Percentiles rank a stretch among this genome's conserved stretches.
phyloP scores from a whole-genome alignment of 1,140 invertebrate species.

The Drosophila sturtevanti region DNA sequence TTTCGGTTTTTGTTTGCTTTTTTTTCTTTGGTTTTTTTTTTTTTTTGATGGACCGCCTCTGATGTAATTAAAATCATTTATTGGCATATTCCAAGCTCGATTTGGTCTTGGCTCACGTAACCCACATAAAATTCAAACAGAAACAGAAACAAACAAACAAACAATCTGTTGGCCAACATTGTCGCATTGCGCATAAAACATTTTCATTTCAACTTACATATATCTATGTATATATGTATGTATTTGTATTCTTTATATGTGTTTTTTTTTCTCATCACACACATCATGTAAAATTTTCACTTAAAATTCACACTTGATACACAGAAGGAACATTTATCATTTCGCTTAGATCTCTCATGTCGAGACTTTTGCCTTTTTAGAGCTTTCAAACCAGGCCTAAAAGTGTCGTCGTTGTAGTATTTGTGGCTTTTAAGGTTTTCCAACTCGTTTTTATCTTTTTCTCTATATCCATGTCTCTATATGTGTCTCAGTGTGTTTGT shows the following conservation, averaged over 20 bases:
- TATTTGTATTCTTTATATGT: background rate
- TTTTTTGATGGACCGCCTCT: constrained; percentile 37
- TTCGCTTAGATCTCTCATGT: constrained; percentile 62
- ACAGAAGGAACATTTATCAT: constrained; percentile 69
- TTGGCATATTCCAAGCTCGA: constrained; percentile 63
- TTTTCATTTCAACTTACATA: constrained; percentile 29
- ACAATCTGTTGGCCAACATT: constrained; percentile 1
- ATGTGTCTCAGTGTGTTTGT: background rate
- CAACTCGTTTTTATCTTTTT: constrained; percentile 29
- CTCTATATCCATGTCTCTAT: background rate
- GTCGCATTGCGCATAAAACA: constrained; percentile 37
- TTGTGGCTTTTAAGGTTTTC: constrained; percentile 40
- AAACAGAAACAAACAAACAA: background rate
- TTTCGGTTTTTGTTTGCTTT: background rate
- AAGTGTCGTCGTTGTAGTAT: constrained; percentile 50
- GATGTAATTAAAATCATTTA: constrained; percentile 75
- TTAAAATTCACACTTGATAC: constrained; percentile 81
- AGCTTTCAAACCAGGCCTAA: constrained; percentile 51
- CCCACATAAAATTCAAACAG: constrained; percentile 45
- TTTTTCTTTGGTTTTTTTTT: constrained; percentile 14
- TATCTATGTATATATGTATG: background rate
- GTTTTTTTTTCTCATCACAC: background rate
- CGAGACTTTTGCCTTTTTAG: constrained; percentile 43
- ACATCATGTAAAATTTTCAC: constrained; percentile 62
- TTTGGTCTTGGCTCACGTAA: constrained; percentile 61